phyloP scores from a whole-genome alignment of 2,113 vertebrate species.

The Sporophila hypoxantha region DNA sequence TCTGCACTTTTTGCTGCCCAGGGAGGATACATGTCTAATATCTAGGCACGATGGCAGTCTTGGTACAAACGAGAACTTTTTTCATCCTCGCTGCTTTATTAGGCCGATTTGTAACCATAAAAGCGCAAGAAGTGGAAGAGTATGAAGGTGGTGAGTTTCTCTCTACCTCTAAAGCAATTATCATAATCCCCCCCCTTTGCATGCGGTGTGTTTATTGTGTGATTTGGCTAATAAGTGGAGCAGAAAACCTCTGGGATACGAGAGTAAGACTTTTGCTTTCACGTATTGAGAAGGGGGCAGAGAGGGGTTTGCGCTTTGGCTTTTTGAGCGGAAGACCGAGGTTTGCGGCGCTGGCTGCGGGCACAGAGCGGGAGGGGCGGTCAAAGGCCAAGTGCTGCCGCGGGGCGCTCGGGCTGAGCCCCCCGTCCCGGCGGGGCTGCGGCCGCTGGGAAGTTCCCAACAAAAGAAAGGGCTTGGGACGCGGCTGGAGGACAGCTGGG shows the following conservation, averaged over 20 bases:
- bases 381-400: background rate
- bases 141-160: slow-evolving; percentile 71
- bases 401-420: background rate
- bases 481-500: background rate
- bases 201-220: background rate
- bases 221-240: background rate
- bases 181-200: background rate
- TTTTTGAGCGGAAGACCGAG: background rate
- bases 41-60: slow-evolving; percentile 71
- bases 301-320: background rate
- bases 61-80: slow-evolving; percentile 69
- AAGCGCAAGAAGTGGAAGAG: slow-evolving; percentile 73
- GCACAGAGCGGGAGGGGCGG: background rate
- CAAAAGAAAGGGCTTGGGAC: slow-evolving; percentile 8
- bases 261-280: background rate
- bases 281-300: background rate
- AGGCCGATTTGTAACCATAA: slow-evolving; percentile 65
- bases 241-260: background rate
- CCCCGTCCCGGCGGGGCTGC: background rate
- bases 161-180: background rate
- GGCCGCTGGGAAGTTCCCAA: background rate
- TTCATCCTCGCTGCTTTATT: slow-evolving; percentile 70
- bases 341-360: background rate
- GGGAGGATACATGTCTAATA: slow-evolving; percentile 68
- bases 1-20: slow-evolving; percentile 34